phyloP scores from a whole-genome alignment of 92 coral and sea anemone genomes.

The Epizoanthus illoricatus region DNA sequence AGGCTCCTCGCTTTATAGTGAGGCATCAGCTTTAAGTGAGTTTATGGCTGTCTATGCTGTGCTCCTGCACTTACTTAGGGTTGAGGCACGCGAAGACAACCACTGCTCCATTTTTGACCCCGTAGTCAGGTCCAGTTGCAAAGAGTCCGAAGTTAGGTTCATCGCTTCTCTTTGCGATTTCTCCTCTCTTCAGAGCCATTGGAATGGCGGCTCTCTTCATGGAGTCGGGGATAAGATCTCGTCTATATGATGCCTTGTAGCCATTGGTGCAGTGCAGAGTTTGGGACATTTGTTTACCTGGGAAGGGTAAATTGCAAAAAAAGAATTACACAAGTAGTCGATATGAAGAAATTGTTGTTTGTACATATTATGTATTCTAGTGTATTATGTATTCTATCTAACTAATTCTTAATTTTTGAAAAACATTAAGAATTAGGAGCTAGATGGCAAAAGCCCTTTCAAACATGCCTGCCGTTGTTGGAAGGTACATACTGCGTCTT shows the following conservation, averaged over 20 bases:
- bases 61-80: constrained; percentile 17
- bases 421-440: too few relatives aligned
- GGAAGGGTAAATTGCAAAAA: too few relatives aligned
- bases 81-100: constrained; percentile 64
- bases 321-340: too few relatives aligned
- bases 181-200: constrained; percentile 75
- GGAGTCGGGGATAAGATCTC: constrained; percentile 78
- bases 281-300: constrained; percentile 52
- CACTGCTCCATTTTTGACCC: constrained; percentile 73
- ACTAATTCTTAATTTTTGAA: too few relatives aligned
- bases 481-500: too few relatives aligned
- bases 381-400: too few relatives aligned
- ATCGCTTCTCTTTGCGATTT: constrained; percentile 50
- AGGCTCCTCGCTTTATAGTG: neutral
- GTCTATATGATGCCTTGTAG: constrained; percentile 74
- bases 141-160: constrained; percentile 80
- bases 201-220: constrained; percentile 84
- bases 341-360: too few relatives aligned
- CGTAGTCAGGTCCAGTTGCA: constrained; percentile 63
- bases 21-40: neutral
- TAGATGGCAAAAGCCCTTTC: too few relatives aligned
- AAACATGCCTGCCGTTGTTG: too few relatives aligned
- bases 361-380: too few relatives aligned
- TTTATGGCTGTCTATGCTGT: neutral
- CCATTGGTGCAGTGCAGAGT: constrained; percentile 74